phyloP scores from a whole-genome alignment of 2,888 invertebrate species.

The Argyresthia albistria region DNA sequence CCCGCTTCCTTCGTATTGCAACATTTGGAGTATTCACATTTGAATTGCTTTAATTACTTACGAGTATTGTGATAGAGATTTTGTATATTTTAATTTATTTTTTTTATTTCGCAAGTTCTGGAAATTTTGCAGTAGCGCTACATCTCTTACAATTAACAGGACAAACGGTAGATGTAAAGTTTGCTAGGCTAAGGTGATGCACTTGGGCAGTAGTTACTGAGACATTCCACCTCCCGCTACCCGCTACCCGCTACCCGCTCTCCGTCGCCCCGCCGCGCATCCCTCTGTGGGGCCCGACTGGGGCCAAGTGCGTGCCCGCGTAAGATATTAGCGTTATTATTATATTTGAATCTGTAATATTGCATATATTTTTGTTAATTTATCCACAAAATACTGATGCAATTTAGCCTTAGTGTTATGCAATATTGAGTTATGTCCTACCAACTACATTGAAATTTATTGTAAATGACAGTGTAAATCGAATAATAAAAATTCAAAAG shows the following conservation, averaged over 20 bases:
- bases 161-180: slow-evolving; percentile 50
- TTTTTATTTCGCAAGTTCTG: slow-evolving; percentile 67
- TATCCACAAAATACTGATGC: slow-evolving; percentile 70
- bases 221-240: slow-evolving; percentile 49
- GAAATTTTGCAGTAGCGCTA: slow-evolving; percentile 57
- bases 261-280: slow-evolving; percentile 7
- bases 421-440: slow-evolving; percentile 72
- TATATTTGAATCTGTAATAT: slow-evolving; percentile 70
- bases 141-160: slow-evolving; percentile 56
- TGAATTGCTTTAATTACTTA: slow-evolving; percentile 73
- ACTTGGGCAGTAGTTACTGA: slow-evolving; percentile 44
- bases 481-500: slow-evolving; percentile 73
- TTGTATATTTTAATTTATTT: slow-evolving; percentile 73
- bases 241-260: slow-evolving; percentile 15
- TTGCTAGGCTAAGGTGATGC: slow-evolving; percentile 63
- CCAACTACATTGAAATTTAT: slow-evolving; percentile 72
- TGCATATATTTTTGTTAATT: slow-evolving; percentile 70
- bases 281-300: too few species aligned
- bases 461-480: slow-evolving; percentile 74
- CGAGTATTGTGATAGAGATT: slow-evolving; percentile 74
- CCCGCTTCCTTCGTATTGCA: slow-evolving; percentile 57
- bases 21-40: slow-evolving; percentile 69
- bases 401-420: slow-evolving; percentile 71
- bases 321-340: slow-evolving; percentile 72
- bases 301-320: slow-evolving; percentile 56